phyloP scores from a whole-genome alignment of 2,797 vertebrate species.

The Mionectes olivaceus region DNA sequence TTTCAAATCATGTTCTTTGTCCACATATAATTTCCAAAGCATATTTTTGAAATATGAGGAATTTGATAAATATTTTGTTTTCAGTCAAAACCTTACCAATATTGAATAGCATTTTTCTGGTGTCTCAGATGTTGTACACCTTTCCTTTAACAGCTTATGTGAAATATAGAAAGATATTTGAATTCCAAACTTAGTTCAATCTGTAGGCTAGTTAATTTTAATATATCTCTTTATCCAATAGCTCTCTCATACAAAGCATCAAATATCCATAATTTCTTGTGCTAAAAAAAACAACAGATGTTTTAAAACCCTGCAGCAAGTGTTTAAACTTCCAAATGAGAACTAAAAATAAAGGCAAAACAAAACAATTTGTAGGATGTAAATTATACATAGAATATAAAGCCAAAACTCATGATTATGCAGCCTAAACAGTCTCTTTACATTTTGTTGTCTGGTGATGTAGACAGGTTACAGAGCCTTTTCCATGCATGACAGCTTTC shows the following conservation, averaged over 20 bases:
- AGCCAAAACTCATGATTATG: neutral
- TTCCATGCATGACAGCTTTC: neutral
- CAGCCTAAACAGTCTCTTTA: slow-evolving; percentile 5
- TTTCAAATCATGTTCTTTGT: neutral
- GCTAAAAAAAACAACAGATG: slow-evolving; percentile 47
- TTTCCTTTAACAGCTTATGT: neutral
- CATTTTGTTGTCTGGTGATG: neutral
- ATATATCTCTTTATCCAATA: neutral
- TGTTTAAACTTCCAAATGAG: slow-evolving; percentile 34
- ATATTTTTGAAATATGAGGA: neutral
- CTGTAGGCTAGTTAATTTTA: neutral
- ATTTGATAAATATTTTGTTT: neutral
- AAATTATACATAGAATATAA: slow-evolving; percentile 4
- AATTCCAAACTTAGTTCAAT: neutral
- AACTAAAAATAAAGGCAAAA: slow-evolving; percentile 32
- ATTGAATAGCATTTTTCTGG: neutral
- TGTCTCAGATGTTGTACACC: neutral
- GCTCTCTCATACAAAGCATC: neutral
- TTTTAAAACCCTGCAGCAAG: slow-evolving; percentile 13
- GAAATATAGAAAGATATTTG: neutral
- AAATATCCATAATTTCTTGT: neutral
- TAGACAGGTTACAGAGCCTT: neutral
- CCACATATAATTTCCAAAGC: neutral
- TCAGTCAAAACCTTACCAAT: neutral
- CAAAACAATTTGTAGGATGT: neutral